phyloP scores from a whole-genome alignment of 92 coral and sea anemone species.

The Zoanthus solanderi region DNA sequence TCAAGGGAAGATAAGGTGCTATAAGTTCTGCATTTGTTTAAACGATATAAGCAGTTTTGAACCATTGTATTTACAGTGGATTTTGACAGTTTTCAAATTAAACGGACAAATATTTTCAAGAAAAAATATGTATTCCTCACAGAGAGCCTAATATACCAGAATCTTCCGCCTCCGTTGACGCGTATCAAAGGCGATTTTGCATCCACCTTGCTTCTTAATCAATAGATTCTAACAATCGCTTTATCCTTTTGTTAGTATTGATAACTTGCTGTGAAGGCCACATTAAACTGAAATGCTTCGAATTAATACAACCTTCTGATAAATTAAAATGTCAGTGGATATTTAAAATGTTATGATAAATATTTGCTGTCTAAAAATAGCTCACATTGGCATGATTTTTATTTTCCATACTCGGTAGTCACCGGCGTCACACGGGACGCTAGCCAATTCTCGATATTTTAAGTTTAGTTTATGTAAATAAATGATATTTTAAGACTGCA shows the following conservation, averaged over 20 bases:
- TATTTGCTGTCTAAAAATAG: not conserved
- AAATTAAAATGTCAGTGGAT: not conserved
- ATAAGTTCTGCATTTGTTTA: not conserved
- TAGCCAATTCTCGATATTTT: not conserved
- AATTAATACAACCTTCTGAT: not conserved
- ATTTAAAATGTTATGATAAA: not conserved
- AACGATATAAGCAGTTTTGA: not conserved
- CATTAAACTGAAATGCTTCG: not conserved
- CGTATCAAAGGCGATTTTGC: not conserved
- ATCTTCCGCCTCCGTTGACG: not conserved
- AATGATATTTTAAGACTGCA: not conserved
- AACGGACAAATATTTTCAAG: not conserved
- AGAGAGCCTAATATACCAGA: constrained; percentile 15
- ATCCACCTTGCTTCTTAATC: not conserved
- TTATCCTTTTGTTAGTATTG: not conserved
- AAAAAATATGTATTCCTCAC: not conserved
- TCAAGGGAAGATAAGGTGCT: not conserved
- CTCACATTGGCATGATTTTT: not conserved
- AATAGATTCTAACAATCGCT: not conserved
- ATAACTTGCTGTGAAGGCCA: not conserved
- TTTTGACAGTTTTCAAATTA: not conserved
- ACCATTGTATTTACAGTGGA: not conserved
- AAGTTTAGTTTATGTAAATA: not conserved
- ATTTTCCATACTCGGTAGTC: not conserved
- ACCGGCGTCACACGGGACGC: not conserved